These are phyloP conservation scores for Motacilla alba DNA, from an alignment of 2,113 vertebrate genomes.

Conservation along the genomic window DNA sequence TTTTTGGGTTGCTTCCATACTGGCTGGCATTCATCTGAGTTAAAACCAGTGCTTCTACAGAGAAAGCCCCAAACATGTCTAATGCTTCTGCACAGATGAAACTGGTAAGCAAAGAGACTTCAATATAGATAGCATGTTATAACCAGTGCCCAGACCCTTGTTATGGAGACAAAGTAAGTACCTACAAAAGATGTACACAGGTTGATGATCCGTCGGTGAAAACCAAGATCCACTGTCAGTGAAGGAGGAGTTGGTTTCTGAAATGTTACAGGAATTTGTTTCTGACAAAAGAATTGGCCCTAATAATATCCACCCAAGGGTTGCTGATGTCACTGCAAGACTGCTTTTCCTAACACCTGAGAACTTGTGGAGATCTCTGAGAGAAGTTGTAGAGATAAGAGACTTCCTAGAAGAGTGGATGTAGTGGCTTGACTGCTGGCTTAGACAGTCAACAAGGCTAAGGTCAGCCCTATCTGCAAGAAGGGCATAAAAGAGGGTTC, in stretches of 20 bases:
- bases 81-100: neutral
- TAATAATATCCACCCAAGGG: neutral
- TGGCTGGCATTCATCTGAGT: neutral
- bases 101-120: neutral
- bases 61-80: neutral
- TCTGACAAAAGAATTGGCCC: neutral
- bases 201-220: neutral
- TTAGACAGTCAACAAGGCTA: neutral
- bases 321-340: neutral
- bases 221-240: neutral
- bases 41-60: neutral
- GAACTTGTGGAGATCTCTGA: neutral
- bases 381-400: neutral
- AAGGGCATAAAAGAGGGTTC: neutral
- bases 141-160: neutral
- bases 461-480: too few relatives aligned
- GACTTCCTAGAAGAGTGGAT: neutral
- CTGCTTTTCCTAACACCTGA: neutral
- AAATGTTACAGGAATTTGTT: neutral
- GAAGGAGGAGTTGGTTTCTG: neutral
- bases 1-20: neutral
- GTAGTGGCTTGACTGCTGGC: rapidly evolving
- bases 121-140: neutral
- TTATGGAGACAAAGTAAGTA: neutral
- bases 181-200: neutral